Percentiles rank a stretch among this genome's conserved stretches.
These are phyloP conservation scores for Dicaeum eximium DNA, from an alignment of 2,113 vertebrate species.

Conservation along the genomic window DNA sequence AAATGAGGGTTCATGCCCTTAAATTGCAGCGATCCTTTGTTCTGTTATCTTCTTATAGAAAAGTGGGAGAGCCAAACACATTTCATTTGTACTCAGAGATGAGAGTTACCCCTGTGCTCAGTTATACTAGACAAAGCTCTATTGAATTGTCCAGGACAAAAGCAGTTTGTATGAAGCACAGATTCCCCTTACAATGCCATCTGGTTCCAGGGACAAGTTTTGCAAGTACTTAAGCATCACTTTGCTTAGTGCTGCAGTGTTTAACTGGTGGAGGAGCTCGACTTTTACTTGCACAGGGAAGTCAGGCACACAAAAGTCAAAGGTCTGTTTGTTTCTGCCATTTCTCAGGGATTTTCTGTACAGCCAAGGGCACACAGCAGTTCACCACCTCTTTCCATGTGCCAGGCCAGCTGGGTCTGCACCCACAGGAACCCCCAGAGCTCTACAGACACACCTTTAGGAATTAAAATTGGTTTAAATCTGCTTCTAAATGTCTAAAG, in stretches of 20 bases:
- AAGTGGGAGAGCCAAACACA: constrained; percentile 3
- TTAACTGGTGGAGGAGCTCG: not conserved
- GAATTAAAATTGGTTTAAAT: not conserved
- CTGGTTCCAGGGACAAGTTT: not conserved
- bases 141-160: not conserved
- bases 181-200: not conserved
- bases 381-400: not conserved
- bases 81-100: not conserved
- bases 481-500: not conserved
- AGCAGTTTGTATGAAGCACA: not conserved
- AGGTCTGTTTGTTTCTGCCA: not conserved
- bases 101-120: not conserved
- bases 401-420: not conserved
- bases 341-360: not conserved
- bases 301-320: not conserved
- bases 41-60: constrained; percentile 33
- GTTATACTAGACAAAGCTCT: not conserved
- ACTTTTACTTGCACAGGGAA: not conserved
- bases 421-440: not conserved
- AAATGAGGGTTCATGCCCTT: constrained; percentile 12
- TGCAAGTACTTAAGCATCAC: not conserved
- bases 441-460: not conserved
- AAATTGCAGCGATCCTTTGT: not conserved
- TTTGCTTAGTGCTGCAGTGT: not conserved
- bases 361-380: rapidly evolving